Conservation (phyloP, 1,140 invertebrate species). For the Copidosoma floridanum region DNA sequence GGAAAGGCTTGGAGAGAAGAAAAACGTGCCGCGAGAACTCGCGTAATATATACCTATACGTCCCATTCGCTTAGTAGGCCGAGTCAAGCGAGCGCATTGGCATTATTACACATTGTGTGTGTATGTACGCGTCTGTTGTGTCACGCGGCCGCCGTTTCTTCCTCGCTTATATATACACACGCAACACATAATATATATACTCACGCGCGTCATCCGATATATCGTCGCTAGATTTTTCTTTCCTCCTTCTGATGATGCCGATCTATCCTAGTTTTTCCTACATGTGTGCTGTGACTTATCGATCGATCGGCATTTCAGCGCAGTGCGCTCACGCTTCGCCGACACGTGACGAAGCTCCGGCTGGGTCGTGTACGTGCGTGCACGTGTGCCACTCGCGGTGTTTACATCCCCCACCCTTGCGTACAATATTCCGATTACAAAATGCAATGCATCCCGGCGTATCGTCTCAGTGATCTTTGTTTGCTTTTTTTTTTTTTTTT, state of each 20-base stretch:
- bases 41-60: too few species aligned
- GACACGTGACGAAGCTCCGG: conserved; percentile 13
- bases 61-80: too few species aligned
- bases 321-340: background rate
- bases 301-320: too few species aligned
- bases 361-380: background rate
- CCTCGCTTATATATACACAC: too few species aligned
- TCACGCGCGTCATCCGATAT: conserved; percentile 15
- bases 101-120: background rate
- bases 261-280: too few species aligned
- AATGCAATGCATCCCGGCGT: background rate
- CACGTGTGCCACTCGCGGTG: background rate
- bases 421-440: conserved; percentile 6
- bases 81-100: too few species aligned
- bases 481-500: too few species aligned
- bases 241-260: too few species aligned
- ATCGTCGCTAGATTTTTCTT: background rate
- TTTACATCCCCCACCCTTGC: background rate
- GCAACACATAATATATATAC: too few species aligned
- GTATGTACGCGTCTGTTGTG: background rate
- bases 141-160: conserved; percentile 21
- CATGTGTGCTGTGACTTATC: too few species aligned
- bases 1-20: too few species aligned
- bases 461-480: background rate
- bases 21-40: background rate